phyloP scores from a whole-genome alignment of 1,140 invertebrate species.

The Aethina tumida region DNA sequence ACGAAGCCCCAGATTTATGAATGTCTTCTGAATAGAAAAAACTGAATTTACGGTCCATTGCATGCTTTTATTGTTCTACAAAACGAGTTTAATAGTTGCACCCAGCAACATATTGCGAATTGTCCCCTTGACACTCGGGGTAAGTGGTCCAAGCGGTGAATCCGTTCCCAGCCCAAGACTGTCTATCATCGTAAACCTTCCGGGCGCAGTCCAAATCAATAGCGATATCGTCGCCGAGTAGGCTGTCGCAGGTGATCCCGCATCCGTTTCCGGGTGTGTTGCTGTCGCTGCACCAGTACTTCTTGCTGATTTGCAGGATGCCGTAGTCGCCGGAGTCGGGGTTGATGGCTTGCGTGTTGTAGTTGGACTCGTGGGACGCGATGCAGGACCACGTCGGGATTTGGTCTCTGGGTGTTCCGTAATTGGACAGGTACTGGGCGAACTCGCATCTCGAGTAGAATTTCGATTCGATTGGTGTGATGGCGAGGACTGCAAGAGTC shows the following conservation, averaged over 20 bases:
- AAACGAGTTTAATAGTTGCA: not conserved
- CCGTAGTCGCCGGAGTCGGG: constrained; percentile 14
- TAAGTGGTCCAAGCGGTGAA: constrained; percentile 14
- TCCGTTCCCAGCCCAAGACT: constrained; percentile 6
- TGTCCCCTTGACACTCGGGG: constrained; percentile 5
- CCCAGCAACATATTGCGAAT: constrained; percentile 1
- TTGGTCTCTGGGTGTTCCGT: not conserved
- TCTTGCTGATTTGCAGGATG: constrained; percentile 18
- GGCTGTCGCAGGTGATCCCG: constrained; percentile 1
- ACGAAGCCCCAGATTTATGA: too few relatives aligned
- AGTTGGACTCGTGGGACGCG: constrained; percentile 17
- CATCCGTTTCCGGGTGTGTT: constrained; percentile 10
- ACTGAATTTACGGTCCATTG: not conserved
- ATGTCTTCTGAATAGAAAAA: too few relatives aligned
- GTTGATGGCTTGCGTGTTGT: constrained; percentile 16
- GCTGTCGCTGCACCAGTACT: constrained; percentile 17
- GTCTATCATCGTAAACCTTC: constrained; percentile 8
- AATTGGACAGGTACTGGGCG: constrained; percentile 6
- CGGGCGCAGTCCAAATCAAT: constrained; percentile 6
- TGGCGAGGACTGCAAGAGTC: too few relatives aligned
- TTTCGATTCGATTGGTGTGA: too few relatives aligned
- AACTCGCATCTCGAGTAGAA: constrained; percentile 14
- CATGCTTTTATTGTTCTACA: not conserved
- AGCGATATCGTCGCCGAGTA: constrained; percentile 5
- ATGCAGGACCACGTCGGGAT: constrained; percentile 19